phyloP scores from a whole-genome alignment of 2,888 invertebrate genomes.

The Megamerina dolium region DNA sequence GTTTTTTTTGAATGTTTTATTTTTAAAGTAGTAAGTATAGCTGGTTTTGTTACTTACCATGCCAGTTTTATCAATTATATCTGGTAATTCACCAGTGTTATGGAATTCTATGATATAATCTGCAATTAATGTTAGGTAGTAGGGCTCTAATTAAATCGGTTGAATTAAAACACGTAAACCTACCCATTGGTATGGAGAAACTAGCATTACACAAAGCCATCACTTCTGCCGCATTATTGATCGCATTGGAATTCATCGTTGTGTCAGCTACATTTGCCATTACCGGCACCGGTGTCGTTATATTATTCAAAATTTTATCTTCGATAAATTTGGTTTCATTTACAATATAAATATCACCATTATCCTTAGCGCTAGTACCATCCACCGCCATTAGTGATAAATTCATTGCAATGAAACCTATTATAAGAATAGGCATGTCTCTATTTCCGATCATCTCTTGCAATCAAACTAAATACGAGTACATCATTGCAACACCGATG shows the following conservation, averaged over 20 bases:
- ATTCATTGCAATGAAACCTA: too few species aligned
- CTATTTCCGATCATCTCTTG: too few species aligned
- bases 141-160: neutral
- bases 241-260: neutral
- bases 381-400: too few species aligned
- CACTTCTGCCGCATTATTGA: slow-evolving; percentile 33
- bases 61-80: slow-evolving; percentile 55
- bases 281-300: too few species aligned
- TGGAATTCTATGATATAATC: slow-evolving; percentile 52
- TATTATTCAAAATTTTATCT: too few species aligned
- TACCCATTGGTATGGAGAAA: slow-evolving; percentile 53
- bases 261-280: neutral
- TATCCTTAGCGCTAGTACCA: slow-evolving; percentile 28
- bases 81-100: slow-evolving; percentile 53
- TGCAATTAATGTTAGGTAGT: slow-evolving; percentile 28
- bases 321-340: slow-evolving; percentile 25
- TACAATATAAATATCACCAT: slow-evolving; percentile 35
- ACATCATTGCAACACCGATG: too few species aligned
- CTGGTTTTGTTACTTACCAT: slow-evolving; percentile 48
- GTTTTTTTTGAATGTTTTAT: neutral
- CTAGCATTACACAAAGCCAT: slow-evolving; percentile 52
- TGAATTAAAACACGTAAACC: slow-evolving; percentile 25
- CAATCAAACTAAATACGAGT: too few species aligned
- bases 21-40: neutral
- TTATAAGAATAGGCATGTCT: too few species aligned